Evolutionary conservation across 2,797 vertebrate genomes (phyloP), one percentile per base, ranked within the genome.

Genomic region (Trichosurus vulpecula): DNA sequence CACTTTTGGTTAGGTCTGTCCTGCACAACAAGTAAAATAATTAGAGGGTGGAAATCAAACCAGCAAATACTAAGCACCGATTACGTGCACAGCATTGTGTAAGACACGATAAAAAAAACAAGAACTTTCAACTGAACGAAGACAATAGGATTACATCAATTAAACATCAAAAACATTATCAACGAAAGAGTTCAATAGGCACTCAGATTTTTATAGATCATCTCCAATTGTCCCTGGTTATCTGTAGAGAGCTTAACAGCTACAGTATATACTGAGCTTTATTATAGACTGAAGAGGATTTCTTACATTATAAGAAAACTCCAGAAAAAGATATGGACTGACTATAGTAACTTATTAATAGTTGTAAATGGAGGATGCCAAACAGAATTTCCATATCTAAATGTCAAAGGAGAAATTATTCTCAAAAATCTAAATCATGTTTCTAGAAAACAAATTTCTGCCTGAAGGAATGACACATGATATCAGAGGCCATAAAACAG

Each of bases 1-100:
- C 98, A 0, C 98, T 98, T 98, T 99, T 99, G 92, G 99, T 99
- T 95, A 99, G 98, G 51, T 99, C 99, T 98, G 99, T 97, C 98
- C 99, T 99, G 98, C 94, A 98, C 98, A 74, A 57, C 8, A 97
- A 98, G 96, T 91, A 91, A 97, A 13, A 94, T 10, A 97, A 94
- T 91, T 91, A 96, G 92, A 61, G 91, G 52, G 95, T 96, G 95
- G 19, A 92, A 93, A 94, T 93, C 93, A 96, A 51, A 91, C 92
- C 57, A 97, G 57, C 52, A 92, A 54, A 93, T 30, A 93, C 30
- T 53, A 95, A 95, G 93, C 94, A 56, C 13, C 90, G 58, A 51
- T 3, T 54, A 54, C 90, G 35, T 54, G 54, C 9, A 74, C 55
- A 53, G 25, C 47, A 90, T 13, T 25, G 22, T 52, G 51, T n/a